phyloP scores from a whole-genome alignment of 2,113 vertebrate species.

The Corythaeola cristata region DNA sequence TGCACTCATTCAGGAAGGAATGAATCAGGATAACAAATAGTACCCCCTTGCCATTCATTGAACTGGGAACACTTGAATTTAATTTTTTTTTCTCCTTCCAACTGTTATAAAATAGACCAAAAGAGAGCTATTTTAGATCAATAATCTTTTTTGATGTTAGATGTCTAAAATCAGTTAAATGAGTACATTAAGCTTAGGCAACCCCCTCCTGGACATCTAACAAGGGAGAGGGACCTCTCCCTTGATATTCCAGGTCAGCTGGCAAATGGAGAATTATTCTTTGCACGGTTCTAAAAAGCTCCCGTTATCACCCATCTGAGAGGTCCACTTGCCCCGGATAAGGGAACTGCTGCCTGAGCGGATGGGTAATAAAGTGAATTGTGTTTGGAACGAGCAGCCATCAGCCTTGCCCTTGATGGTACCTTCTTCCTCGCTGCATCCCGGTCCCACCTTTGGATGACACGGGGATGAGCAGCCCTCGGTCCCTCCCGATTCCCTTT shows the following conservation, averaged over 20 bases:
- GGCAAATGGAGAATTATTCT: conserved; percentile 56
- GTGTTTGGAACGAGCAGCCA: neutral
- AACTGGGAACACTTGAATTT: neutral
- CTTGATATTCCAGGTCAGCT: conserved; percentile 59
- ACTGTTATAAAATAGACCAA: conserved; percentile 47
- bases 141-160: conserved; percentile 49
- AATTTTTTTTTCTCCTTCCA: neutral
- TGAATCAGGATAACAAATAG: conserved; percentile 1
- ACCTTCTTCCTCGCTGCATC: neutral
- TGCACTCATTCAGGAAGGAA: conserved; percentile 37
- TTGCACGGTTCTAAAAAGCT: neutral
- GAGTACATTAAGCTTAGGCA: too few species aligned
- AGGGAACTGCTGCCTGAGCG: neutral
- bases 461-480: neutral
- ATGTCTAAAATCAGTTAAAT: too few species aligned
- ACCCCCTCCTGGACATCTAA: too few species aligned
- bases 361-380: conserved; percentile 49
- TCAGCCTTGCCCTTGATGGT: neutral
- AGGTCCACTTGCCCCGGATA: conserved; percentile 38
- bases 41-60: conserved; percentile 30
- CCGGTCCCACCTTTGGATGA: neutral
- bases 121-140: conserved; percentile 57
- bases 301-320: conserved; percentile 38
- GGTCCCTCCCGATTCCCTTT: neutral
- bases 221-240: too few species aligned